phyloP scores from a whole-genome alignment of 2,888 invertebrate genomes.

The Cephus pulcher region DNA sequence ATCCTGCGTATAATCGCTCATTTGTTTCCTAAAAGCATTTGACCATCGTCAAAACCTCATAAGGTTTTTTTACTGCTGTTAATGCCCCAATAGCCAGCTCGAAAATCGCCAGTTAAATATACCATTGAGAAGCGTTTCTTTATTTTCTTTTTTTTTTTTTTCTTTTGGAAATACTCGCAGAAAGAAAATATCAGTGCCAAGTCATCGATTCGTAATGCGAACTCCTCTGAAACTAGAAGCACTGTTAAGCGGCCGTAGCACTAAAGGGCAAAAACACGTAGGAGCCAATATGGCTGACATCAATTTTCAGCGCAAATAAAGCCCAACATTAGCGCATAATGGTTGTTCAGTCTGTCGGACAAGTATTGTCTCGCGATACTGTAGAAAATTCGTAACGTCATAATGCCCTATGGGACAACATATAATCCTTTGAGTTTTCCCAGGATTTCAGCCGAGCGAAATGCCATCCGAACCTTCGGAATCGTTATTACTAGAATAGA shows the following conservation, averaged over 20 bases:
- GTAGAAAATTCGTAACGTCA: not conserved
- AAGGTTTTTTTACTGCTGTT: not conserved
- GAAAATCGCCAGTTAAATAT: not conserved
- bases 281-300: constrained; percentile 31
- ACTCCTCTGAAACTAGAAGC: not conserved
- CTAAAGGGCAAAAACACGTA: not conserved
- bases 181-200: not conserved
- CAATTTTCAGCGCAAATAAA: constrained; percentile 45
- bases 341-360: not conserved
- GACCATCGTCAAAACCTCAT: not conserved
- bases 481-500: constrained; percentile 46
- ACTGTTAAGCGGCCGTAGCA: not conserved
- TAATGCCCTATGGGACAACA: constrained; percentile 30
- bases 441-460: constrained; percentile 35
- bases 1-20: not conserved
- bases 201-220: not conserved
- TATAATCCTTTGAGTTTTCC: constrained; percentile 18
- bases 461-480: constrained; percentile 44
- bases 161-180: not conserved
- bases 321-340: constrained; percentile 44
- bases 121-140: not conserved
- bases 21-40: not conserved
- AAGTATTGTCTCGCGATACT: constrained; percentile 13
- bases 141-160: not conserved
- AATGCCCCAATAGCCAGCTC: not conserved